Base-by-base conservation (phyloP, 1,140 invertebrate genomes). In the Drosophila repleta region DNA sequence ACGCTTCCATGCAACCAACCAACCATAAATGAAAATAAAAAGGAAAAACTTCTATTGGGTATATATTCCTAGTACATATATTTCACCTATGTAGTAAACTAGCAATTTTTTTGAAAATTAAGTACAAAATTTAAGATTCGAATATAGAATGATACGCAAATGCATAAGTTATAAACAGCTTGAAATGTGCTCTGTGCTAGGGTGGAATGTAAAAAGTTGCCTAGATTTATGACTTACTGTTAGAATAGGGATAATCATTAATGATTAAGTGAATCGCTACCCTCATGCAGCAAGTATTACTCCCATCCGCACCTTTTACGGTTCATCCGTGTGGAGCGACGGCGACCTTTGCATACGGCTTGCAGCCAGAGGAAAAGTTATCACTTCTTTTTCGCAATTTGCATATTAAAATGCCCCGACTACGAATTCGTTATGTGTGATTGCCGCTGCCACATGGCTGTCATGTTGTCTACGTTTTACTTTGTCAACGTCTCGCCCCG, bases 391-490 rank as follows among this genome's bases (percentile, higher is more conserved):
- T 24, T 75, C 32, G 65, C 69, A 74, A 85, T 85, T 77, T 85
- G 81, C 81, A 87, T 85, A 87, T 85, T 85, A 85, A 85, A 85
- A 74, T 68, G 69, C 43, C 45, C 29, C 41, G 35, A 45, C 35
- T 26, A 8, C 13, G 62, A 53, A 67, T 62, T 62, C 67, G 61
- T 69, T 61, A 60, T 67, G 81, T 80, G 65, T 84, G 81, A 83
- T 84, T 84, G 68, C 80, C 68, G 73, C 52, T 67, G 67, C 76
- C 62, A 61, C 67, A 68, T 52, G 71, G 45, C 56, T 58, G 64
- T 62, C 57, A 72, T 56, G 46, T 43, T 72, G 63, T 75, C 79
- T 83, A 68, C 43, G 63, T 79, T 80, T 76, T 70, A 74, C 74
- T 69, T 79, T 83, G 79, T 74, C 79, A 66, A 65, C 56, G 48